Evolutionary conservation across 2,797 vertebrate species (phyloP), one percentile per base, ranked within the genome.

Genomic region (Microctenopoma steveboyesi): DNA sequence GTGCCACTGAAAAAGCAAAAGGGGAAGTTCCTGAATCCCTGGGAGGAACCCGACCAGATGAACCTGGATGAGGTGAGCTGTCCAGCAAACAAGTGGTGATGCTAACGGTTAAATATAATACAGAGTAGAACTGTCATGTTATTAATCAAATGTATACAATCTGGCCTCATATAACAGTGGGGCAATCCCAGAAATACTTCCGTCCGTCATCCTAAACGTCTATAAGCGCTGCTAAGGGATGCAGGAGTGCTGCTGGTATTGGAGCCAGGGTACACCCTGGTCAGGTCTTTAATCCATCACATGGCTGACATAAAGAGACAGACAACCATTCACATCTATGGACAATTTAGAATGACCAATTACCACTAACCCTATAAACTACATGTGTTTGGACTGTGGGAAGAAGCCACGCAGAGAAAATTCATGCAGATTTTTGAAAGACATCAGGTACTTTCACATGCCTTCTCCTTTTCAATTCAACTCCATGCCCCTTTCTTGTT

Each of bases 31-130:
- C 90, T 95, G 82, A 99, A 98, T 83, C 95, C 93, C 3, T 97
- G 95, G 95, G 95, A 96, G 65, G 97, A 96, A 69, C 98, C 98
- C 1, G 98, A 99, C 89, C 97, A 98, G 88, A 98, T 99, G 96
- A 97, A 98, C 90, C 87, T 99, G 82, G 97, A 99, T 86, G 98
- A 99, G 96, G 98, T 99, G 77, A 86, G 69, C 52, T 18, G 6
- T 12, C 13, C 40, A 61, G 37, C 22, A 28, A 12, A 57, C 1
- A 28, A 2, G 43, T 49, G 58, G 12, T 46, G 33, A 40, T 14
- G 46, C 25, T 45, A 52, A 47, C 28, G 51, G 7, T 6, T 25
- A 22, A 45, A 52, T 59, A 16, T 51, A 35, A 33, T 33, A 42
- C 18, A 4, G 33, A 56, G 3, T 14, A 5, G 14, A 25, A 3